Evolutionary conservation across 2,113 vertebrate genomes (phyloP).

Genomic region (Pangasianodon hypophthalmus): DNA sequence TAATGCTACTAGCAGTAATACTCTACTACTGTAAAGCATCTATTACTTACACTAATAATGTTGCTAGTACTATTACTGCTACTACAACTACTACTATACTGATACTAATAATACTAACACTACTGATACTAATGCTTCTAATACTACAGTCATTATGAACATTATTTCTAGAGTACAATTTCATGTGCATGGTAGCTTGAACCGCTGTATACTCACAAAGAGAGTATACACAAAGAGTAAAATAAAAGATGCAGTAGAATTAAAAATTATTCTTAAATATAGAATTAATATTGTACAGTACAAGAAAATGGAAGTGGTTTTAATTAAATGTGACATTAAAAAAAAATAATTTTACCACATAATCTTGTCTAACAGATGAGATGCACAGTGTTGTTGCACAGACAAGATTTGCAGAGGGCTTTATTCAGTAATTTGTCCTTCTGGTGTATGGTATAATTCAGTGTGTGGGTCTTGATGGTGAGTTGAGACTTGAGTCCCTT

Average conservation of each 20-base stretch:
- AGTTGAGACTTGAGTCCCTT: background rate
- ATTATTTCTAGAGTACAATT: background rate
- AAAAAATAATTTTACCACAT: background rate
- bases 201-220: background rate
- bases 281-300: background rate
- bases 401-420: background rate
- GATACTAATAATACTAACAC: background rate
- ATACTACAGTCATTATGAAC: background rate
- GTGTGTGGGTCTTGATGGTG: background rate
- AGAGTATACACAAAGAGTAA: background rate
- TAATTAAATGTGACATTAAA: background rate
- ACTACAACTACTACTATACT: too few relatives aligned
- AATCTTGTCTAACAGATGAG: background rate
- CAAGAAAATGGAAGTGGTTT: background rate
- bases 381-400: background rate
- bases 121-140: background rate
- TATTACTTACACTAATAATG: too few relatives aligned
- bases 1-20: too few relatives aligned
- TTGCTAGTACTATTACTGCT: too few relatives aligned
- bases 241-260: background rate
- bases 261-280: background rate
- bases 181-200: background rate
- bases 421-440: background rate
- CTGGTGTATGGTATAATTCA: background rate
- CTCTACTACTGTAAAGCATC: too few relatives aligned